Evolutionary conservation across 2,797 vertebrate genomes (phyloP).

Genomic region (Columba guinea): DNA sequence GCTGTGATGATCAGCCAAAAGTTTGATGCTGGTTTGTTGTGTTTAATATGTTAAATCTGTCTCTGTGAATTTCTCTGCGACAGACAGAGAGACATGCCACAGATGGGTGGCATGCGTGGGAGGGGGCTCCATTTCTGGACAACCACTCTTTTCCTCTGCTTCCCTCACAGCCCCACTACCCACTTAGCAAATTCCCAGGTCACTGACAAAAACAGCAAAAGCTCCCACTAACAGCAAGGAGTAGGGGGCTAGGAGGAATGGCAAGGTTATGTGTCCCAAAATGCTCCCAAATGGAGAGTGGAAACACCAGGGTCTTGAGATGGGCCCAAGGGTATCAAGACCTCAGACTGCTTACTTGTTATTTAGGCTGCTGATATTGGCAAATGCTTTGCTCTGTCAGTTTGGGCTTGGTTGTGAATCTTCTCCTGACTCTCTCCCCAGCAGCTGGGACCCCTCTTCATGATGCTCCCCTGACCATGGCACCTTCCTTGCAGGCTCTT

Average conservation of each 20-base stretch:
- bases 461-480: rapidly evolving
- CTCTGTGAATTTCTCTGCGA: neutral
- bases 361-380: neutral
- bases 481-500: neutral
- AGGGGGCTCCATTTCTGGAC: neutral
- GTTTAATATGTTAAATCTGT: neutral
- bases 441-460: neutral
- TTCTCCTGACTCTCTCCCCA: neutral
- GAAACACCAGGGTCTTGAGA: neutral
- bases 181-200: neutral
- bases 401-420: neutral
- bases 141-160: neutral
- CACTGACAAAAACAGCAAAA: neutral
- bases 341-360: rapidly evolving
- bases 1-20: neutral
- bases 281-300: neutral
- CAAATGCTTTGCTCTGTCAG: neutral
- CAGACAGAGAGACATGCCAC: neutral
- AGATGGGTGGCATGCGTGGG: neutral
- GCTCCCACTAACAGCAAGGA: neutral
- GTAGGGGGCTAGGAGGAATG: neutral
- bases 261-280: neutral
- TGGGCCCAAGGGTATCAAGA: neutral
- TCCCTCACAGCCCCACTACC: neutral
- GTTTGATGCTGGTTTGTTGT: neutral